Evolutionary conservation across 1,140 invertebrate species (phyloP).

Genomic region (Batillaria attramentaria): DNA sequence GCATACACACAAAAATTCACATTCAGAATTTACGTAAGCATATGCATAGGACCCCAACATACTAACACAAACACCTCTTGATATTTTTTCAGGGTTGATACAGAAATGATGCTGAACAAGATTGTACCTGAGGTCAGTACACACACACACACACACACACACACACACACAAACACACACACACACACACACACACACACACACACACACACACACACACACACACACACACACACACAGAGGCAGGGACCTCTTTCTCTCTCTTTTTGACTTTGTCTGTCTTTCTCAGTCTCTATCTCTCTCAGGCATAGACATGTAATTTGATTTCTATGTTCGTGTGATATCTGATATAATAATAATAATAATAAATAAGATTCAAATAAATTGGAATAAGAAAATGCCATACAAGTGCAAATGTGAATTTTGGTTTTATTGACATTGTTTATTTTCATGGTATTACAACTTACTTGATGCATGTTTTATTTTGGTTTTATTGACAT

Average conservation of each 20-base stretch:
- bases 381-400: too few species aligned
- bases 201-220: conserved; percentile 1
- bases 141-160: conserved; percentile 30
- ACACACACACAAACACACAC: conserved; percentile 7
- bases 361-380: too few species aligned
- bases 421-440: not conserved
- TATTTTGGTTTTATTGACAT: not conserved
- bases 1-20: not conserved
- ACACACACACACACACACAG: not conserved
- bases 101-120: conserved; percentile 99
- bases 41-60: not conserved
- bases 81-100: conserved; percentile 77
- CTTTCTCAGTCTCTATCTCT: too few species aligned
- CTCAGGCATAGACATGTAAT: too few species aligned
- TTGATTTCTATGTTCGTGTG: too few species aligned
- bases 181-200: conserved; percentile 16
- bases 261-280: too few species aligned
- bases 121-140: conserved; percentile 90
- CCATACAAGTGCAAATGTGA: not conserved
- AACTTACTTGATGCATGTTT: too few species aligned
- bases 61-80: not conserved
- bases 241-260: not conserved
- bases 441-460: not conserved
- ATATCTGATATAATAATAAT: too few species aligned
- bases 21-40: not conserved